Conservation (phyloP, 2,113 vertebrate species). For the Muntiacus reevesi region DNA sequence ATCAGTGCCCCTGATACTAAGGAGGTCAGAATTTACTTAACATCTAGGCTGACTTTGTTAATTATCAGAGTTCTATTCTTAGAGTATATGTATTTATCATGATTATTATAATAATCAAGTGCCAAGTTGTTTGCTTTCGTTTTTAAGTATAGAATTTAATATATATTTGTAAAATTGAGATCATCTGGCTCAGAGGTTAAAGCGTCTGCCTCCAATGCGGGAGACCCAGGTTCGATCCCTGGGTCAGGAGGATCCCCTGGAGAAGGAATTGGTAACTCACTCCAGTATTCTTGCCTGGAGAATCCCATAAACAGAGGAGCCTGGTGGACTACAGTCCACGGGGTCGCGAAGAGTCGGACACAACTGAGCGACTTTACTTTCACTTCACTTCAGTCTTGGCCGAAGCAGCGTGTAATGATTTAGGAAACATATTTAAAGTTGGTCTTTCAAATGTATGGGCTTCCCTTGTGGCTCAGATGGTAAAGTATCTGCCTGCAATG, state of each 20-base stretch:
- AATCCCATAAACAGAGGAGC: no score
- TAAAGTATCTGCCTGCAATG: neutral
- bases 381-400: neutral
- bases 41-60: neutral
- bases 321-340: no score
- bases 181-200: no score
- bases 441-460: neutral
- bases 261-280: no score
- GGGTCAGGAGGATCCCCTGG: no score
- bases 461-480: neutral
- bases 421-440: neutral
- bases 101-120: neutral
- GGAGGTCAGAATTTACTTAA: neutral
- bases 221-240: no score
- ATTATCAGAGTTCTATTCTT: neutral
- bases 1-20: neutral
- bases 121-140: neutral
- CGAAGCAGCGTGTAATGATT: neutral
- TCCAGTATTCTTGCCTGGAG: no score
- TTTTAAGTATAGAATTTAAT: neutral
- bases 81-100: neutral
- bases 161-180: slow-evolving; percentile 7
- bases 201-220: no score
- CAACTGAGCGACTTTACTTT: no score
- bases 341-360: no score